A percentile compares a stretch with the other conserved stretches of the same genome.
phyloP scores from a whole-genome alignment of 2,888 invertebrate species.

The Drosophila hamatofila region DNA sequence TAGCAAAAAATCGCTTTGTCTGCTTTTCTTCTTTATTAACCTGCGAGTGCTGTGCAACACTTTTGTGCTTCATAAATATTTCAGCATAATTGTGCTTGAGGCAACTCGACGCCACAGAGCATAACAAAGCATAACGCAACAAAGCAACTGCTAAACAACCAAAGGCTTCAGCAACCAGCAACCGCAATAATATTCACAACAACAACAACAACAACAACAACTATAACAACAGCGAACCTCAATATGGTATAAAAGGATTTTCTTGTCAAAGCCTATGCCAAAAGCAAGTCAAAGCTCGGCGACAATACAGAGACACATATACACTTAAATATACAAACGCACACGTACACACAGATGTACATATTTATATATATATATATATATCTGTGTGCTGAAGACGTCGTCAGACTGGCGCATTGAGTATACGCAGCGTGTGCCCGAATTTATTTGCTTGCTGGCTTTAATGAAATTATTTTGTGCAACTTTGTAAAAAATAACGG shows the following conservation, averaged over 20 bases:
- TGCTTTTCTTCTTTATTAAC: conserved; percentile 1
- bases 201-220: conserved; percentile 14
- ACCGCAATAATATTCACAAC: conserved; percentile 32
- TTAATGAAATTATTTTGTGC: conserved; percentile 69
- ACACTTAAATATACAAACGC: conserved; percentile 26
- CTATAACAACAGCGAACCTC: conserved; percentile 53
- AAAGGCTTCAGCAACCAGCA: conserved; percentile 35
- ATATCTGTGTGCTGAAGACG: neutral
- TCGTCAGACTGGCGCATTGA: conserved; percentile 48
- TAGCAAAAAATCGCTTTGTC: neutral
- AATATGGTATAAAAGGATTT: conserved; percentile 76
- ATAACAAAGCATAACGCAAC: conserved; percentile 21
- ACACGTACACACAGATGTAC: conserved; percentile 11
- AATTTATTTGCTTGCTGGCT: conserved; percentile 47
- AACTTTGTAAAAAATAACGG: conserved; percentile 38
- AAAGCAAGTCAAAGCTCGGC: conserved; percentile 57
- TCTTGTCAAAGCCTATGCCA: conserved; percentile 68
- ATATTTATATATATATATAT: too few relatives aligned
- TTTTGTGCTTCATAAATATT: conserved; percentile 36
- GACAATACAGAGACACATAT: conserved; percentile 29
- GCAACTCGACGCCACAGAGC: conserved; percentile 18
- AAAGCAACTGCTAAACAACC: conserved; percentile 32
- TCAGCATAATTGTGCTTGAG: conserved; percentile 36
- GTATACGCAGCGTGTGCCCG: conserved; percentile 54
- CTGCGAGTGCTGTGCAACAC: neutral